phyloP scores from a whole-genome alignment of 1,140 invertebrate genomes.

The Psilanteris sp. region DNA sequence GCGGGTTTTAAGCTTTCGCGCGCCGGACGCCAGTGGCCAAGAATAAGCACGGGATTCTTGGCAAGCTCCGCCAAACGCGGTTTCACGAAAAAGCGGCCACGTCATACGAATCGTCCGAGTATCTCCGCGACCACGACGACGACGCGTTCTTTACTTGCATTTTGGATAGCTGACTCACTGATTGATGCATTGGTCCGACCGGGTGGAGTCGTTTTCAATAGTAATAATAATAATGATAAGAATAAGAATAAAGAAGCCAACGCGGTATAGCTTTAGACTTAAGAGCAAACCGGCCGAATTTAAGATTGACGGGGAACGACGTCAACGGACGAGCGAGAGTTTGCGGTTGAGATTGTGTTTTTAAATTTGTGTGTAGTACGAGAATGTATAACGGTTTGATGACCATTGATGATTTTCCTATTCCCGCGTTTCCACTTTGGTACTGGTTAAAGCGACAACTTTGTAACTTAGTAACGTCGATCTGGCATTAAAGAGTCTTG shows the following conservation, averaged over 20 bases:
- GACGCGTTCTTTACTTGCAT: conserved; percentile 33
- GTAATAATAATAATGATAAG: no score
- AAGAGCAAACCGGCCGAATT: conserved; percentile 45
- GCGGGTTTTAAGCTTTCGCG: conserved; percentile 44
- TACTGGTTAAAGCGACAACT: conserved; percentile 70
- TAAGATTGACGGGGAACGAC: conserved; percentile 17
- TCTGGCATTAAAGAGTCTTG: conserved; percentile 51
- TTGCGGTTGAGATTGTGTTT: conserved; percentile 32
- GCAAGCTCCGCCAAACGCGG: conserved; percentile 38
- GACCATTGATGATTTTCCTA: conserved; percentile 4
- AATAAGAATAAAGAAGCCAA: no score
- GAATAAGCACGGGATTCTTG: conserved; percentile 54
- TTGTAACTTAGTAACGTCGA: conserved; percentile 71
- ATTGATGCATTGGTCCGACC: no score
- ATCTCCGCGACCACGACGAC: conserved; percentile 39
- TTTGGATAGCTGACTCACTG: conserved; percentile 5
- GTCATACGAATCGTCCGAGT: conserved; percentile 45
- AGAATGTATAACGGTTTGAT: conserved; percentile 29
- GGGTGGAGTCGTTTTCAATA: conserved; percentile 18
- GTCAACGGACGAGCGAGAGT: conserved; percentile 18
- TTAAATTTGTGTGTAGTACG: conserved; percentile 25
- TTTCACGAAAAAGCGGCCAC: conserved; percentile 27
- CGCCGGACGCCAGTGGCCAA: conserved; percentile 28
- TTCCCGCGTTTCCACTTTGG: conserved; percentile 18
- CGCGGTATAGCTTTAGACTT: conserved; percentile 28